Conservation (phyloP, 2,113 vertebrate species). For the Oreochromis niloticus region DNA sequence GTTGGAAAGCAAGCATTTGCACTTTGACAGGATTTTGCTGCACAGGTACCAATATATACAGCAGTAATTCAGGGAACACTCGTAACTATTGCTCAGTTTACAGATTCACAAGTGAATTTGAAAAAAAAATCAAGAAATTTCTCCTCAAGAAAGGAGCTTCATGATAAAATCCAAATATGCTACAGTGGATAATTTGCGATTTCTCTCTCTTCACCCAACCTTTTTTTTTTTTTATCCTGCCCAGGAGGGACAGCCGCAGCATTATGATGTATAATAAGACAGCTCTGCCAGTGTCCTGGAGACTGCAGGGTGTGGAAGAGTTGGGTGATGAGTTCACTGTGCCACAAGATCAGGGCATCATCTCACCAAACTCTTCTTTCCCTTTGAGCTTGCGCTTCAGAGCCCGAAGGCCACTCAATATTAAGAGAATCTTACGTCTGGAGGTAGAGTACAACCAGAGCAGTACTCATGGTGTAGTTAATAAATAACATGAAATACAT, state of each 20-base stretch:
- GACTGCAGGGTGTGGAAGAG: conserved; percentile 77
- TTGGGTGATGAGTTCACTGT: conserved; percentile 78
- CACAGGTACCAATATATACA: conserved; percentile 23
- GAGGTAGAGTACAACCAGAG: conserved; percentile 62
- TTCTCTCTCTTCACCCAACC: background rate
- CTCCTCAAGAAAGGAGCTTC: background rate
- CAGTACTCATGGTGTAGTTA: background rate
- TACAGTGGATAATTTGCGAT: background rate
- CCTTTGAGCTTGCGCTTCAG: conserved; percentile 74
- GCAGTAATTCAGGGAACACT: background rate
- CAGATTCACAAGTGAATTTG: background rate
- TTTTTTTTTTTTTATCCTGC: background rate
- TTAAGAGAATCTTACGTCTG: conserved; percentile 78
- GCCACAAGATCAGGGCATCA: conserved; percentile 65
- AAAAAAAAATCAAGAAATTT: background rate
- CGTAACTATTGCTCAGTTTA: background rate
- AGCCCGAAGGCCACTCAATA: conserved; percentile 60
- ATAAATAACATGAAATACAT: background rate
- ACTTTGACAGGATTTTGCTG: conserved; percentile 79
- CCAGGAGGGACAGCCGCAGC: conserved; percentile 71
- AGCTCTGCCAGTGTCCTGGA: conserved; percentile 77
- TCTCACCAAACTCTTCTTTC: conserved; percentile 65
- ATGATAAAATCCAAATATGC: background rate
- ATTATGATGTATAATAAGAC: conserved; percentile 75
- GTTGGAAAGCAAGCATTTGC: conserved; percentile 74